A percentile compares a stretch with the other conserved stretches of the same genome.
These are phyloP conservation scores for Pipa parva DNA, from an alignment of 2,113 vertebrate genomes.

Conservation along the genomic window DNA sequence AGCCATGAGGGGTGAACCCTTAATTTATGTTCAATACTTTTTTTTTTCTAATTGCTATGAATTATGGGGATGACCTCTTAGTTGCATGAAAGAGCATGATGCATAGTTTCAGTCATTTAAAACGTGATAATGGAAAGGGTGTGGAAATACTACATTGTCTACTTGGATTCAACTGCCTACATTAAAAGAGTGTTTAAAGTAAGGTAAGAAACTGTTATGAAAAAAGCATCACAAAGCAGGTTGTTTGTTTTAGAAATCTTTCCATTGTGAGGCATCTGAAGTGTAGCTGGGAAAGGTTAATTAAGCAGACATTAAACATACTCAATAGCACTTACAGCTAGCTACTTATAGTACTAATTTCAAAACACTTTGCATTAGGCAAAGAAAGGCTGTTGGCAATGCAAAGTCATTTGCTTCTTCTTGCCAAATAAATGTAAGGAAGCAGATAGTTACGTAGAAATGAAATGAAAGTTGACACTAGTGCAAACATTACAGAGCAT, in stretches of 20 bases:
- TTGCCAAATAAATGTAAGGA: constrained; percentile 48
- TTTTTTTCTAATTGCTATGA: background rate
- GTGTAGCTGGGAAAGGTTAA: constrained; percentile 50
- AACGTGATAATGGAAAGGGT: constrained; percentile 1
- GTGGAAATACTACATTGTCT: background rate
- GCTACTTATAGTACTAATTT: constrained; percentile 67
- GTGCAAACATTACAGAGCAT: constrained; percentile 66
- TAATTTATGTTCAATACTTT: too few relatives aligned
- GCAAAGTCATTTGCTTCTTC: constrained; percentile 65
- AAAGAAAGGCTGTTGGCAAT: constrained; percentile 60
- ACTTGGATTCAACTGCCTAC: background rate
- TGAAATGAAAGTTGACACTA: constrained; percentile 76
- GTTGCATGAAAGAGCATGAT: constrained; percentile 7
- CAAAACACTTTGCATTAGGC: constrained; percentile 61
- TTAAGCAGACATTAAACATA: constrained; percentile 68
- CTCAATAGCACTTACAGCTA: constrained; percentile 60
- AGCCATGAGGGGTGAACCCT: too few relatives aligned
- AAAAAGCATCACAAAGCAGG: constrained; percentile 15
- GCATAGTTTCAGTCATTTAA: background rate
- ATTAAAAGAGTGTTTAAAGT: constrained; percentile 38
- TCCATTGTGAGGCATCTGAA: constrained; percentile 43
- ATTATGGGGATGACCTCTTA: background rate
- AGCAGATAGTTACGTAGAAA: constrained; percentile 57
- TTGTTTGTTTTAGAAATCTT: constrained; percentile 21
- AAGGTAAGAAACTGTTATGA: constrained; percentile 44